Conservation (phyloP, 2,113 vertebrate genomes). For the Pelobates fuscus region DNA sequence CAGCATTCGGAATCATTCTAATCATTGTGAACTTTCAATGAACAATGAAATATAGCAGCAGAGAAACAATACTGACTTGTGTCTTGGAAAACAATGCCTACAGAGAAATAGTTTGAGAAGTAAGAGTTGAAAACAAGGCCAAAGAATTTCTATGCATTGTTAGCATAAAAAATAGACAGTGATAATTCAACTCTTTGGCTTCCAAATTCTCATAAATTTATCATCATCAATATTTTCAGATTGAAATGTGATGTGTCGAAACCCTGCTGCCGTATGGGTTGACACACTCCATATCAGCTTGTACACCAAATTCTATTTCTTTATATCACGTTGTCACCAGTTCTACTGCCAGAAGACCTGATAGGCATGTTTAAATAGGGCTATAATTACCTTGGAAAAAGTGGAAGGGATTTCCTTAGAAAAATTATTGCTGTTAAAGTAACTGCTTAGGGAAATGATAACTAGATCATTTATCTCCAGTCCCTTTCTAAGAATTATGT, state of each 20-base stretch:
- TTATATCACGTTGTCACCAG: not conserved
- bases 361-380: slow-evolving; percentile 9
- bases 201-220: not conserved
- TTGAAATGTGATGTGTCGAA: not conserved
- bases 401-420: not conserved
- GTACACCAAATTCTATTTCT: not conserved
- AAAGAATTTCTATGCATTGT: slow-evolving; percentile 22
- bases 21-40: slow-evolving; percentile 23
- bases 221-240: not conserved
- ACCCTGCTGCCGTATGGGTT: not conserved
- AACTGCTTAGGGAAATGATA: slow-evolving; percentile 17
- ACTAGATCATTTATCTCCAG: slow-evolving; percentile 9
- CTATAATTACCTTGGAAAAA: slow-evolving; percentile 8
- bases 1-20: slow-evolving; percentile 35
- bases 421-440: slow-evolving; percentile 16
- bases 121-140: not conserved
- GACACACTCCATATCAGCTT: not conserved
- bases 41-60: slow-evolving; percentile 22
- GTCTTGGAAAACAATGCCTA: slow-evolving; percentile 30
- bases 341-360: not conserved
- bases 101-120: slow-evolving; percentile 14
- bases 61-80: slow-evolving; percentile 19
- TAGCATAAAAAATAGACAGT: slow-evolving; percentile 19
- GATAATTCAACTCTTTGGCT: not conserved
- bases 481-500: not conserved